These are phyloP conservation scores for Trichomalopsis sarcophagae DNA, from an alignment of 1,140 invertebrate genomes.

Conservation along the genomic window DNA sequence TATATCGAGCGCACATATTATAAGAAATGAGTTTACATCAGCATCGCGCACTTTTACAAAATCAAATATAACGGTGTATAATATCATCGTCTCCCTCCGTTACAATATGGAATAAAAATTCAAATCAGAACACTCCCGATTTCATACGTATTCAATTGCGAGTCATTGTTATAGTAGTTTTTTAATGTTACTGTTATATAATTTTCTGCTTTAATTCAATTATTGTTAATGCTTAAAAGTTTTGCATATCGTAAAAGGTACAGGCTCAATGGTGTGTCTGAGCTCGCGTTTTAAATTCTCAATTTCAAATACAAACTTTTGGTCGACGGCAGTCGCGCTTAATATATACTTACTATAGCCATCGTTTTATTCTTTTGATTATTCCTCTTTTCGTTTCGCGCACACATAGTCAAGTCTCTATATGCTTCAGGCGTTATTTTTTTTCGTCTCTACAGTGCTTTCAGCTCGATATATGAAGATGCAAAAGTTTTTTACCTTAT, in stretches of 20 bases:
- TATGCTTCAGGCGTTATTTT: conserved; percentile 1
- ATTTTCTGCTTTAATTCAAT: conserved; percentile 10
- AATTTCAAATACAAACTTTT: conserved; percentile 39
- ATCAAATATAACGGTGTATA: conserved; percentile 14
- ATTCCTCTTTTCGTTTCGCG: not conserved
- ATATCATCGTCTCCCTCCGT: conserved; percentile 24
- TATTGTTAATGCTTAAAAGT: conserved; percentile 13
- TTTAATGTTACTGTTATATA: not conserved
- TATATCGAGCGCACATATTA: conserved; percentile 1
- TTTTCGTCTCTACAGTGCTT: not conserved
- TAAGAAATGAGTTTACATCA: conserved; percentile 29
- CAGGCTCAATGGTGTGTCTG: conserved; percentile 8
- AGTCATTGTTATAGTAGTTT: not conserved
- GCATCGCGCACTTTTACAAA: conserved; percentile 25
- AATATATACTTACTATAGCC: not conserved
- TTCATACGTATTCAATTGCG: not conserved
- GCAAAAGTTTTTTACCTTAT: conserved; percentile 33
- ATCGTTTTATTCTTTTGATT: conserved; percentile 35
- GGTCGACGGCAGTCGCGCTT: conserved; percentile 1
- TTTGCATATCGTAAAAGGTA: conserved; percentile 28
- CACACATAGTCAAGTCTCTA: conserved; percentile 23
- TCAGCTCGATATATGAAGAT: conserved; percentile 13
- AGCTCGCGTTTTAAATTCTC: conserved; percentile 1
- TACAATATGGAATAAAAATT: conserved; percentile 48
- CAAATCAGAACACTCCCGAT: conserved; percentile 43